phyloP scores from a whole-genome alignment of 2,113 vertebrate species.

The Taurulus bubalis region DNA sequence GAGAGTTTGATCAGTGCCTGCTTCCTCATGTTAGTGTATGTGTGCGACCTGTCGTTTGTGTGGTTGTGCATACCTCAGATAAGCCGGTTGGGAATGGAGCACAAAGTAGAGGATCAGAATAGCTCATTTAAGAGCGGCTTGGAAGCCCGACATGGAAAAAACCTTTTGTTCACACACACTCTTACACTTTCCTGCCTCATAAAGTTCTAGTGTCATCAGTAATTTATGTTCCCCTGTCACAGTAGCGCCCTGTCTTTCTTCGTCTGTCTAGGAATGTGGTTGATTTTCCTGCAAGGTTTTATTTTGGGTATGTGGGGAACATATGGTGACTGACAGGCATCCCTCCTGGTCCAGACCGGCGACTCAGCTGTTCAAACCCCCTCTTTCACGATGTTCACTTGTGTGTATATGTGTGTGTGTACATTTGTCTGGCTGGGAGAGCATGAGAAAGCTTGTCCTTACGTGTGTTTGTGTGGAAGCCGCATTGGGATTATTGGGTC shows the following conservation, averaged over 20 bases:
- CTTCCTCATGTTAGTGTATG: conserved; percentile 5
- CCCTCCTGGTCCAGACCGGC: conserved; percentile 45
- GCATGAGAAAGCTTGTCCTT: conserved; percentile 16
- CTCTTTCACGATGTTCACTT: conserved; percentile 60
- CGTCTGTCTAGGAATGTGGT: conserved; percentile 64
- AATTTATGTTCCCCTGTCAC: background rate
- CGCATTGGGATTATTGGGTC: conserved; percentile 23
- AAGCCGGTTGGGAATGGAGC: conserved; percentile 57
- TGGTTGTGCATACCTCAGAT: conserved; percentile 68
- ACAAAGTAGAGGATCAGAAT: conserved; percentile 71
- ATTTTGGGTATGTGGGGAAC: conserved; percentile 76
- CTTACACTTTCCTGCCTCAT: background rate
- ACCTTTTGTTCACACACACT: conserved; percentile 46
- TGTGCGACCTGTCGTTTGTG: conserved; percentile 27
- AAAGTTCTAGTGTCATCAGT: background rate
- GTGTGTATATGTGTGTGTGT: conserved; percentile 27
- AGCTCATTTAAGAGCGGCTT: conserved; percentile 73
- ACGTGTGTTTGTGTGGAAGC: conserved; percentile 2
- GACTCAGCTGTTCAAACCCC: conserved; percentile 76
- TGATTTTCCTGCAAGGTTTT: conserved; percentile 62
- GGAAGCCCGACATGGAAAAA: conserved; percentile 67
- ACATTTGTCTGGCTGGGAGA: conserved; percentile 7
- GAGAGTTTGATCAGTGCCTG: conserved; percentile 34
- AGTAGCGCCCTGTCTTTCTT: conserved; percentile 11
- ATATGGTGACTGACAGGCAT: conserved; percentile 75